These are phyloP conservation scores for Sinonovacula constricta DNA, from an alignment of 1,140 invertebrate genomes.

Conservation along the genomic window DNA sequence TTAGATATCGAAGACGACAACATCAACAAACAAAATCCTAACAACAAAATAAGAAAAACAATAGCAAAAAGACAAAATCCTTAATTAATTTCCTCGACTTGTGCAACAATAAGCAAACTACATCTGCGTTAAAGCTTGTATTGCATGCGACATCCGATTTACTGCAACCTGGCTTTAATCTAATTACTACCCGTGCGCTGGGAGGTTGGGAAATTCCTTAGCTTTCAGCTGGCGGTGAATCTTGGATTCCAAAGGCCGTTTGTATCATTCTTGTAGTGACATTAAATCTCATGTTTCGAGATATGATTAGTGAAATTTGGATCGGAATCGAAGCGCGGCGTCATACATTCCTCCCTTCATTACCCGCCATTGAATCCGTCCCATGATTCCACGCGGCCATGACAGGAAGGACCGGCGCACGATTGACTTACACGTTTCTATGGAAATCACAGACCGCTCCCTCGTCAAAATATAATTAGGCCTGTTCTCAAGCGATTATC, in stretches of 20 bases:
- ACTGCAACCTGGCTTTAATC: conserved; percentile 47
- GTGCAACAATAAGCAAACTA: neutral
- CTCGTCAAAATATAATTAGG: conserved; percentile 38
- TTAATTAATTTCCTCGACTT: no score
- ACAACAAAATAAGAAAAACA: neutral
- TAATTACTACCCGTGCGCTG: conserved; percentile 48
- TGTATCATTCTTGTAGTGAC: conserved; percentile 41
- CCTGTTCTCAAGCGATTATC: conserved; percentile 6
- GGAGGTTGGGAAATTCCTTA: conserved; percentile 45
- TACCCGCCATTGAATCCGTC: conserved; percentile 36
- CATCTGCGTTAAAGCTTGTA: neutral
- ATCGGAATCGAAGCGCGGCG: conserved; percentile 42
- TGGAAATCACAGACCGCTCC: conserved; percentile 16
- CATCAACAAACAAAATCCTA: neutral
- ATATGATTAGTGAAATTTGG: conserved; percentile 52
- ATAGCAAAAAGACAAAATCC: neutral
- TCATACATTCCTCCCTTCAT: conserved; percentile 40
- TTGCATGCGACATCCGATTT: conserved; percentile 23
- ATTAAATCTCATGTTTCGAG: conserved; percentile 48
- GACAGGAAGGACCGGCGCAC: conserved; percentile 16
- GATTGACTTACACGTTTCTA: conserved; percentile 20
- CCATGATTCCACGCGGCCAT: conserved; percentile 13
- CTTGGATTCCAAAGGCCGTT: conserved; percentile 34
- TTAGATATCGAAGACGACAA: neutral
- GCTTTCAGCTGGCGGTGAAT: conserved; percentile 3